A percentile compares a stretch with the other conserved stretches of the same genome.
Evolutionary conservation across 2,113 vertebrate species (phyloP).

Genomic region (Phalacrocorax aristotelis): DNA sequence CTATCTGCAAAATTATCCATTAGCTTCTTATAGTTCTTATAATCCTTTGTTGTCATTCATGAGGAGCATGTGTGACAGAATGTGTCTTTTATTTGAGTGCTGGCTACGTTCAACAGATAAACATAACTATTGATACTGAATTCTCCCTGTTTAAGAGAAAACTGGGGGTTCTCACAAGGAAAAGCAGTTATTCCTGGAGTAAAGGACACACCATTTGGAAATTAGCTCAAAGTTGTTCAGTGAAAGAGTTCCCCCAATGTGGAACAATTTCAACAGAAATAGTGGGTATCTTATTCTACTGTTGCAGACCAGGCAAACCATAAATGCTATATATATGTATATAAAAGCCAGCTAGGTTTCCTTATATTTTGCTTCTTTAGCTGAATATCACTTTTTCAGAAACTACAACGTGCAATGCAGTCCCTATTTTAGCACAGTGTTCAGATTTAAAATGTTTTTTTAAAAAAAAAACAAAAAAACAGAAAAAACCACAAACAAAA

Average conservation of each 20-base stretch:
- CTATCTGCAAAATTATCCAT: background rate
- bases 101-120: background rate
- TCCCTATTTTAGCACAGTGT: background rate
- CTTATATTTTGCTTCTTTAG: background rate
- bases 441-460: background rate
- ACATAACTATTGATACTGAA: background rate
- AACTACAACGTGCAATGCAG: background rate
- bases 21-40: background rate
- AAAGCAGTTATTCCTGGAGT: background rate
- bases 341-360: background rate
- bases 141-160: background rate
- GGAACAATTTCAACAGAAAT: background rate
- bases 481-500: too few relatives aligned
- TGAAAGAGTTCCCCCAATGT: background rate
- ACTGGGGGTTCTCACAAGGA: background rate
- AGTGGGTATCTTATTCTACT: background rate
- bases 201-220: background rate
- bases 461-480: too few relatives aligned
- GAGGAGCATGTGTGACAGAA: background rate
- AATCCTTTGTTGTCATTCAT: background rate
- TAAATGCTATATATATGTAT: background rate
- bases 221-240: background rate
- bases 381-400: background rate
- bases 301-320: background rate
- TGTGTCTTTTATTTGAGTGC: rapidly evolving